Evolutionary conservation across 2,113 vertebrate species (phyloP).

Genomic region (Rhombomys opimus): DNA sequence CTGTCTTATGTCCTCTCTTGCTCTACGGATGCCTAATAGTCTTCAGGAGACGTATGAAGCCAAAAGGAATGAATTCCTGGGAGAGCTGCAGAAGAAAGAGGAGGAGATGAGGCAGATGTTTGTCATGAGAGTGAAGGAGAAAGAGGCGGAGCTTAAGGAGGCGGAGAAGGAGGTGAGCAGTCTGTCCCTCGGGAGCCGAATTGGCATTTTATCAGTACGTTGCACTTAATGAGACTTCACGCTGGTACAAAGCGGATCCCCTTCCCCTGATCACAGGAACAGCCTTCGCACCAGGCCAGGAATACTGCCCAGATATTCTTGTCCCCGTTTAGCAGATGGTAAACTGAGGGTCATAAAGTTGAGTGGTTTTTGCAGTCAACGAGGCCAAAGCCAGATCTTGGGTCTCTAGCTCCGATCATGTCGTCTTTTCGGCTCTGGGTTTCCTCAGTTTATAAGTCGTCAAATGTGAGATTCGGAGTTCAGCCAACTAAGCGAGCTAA

Average conservation of each 20-base stretch:
- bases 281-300: not conserved
- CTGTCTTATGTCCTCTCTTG: slow-evolving; percentile 26
- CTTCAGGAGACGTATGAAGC: slow-evolving; percentile 94
- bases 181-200: not conserved
- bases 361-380: not conserved
- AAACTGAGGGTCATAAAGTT: slow-evolving; percentile 1
- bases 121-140: slow-evolving; percentile 94
- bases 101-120: slow-evolving; percentile 96
- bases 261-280: not conserved
- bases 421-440: not conserved
- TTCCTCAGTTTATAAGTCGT: not conserved
- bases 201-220: not conserved
- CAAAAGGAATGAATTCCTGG: slow-evolving; percentile 93
- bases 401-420: not conserved
- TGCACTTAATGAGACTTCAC: not conserved
- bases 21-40: slow-evolving; percentile 79
- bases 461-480: not conserved
- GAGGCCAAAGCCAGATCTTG: not conserved
- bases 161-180: slow-evolving; percentile 91
- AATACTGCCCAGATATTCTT: not conserved
- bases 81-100: slow-evolving; percentile 92
- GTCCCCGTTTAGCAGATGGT: not conserved
- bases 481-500: not conserved
- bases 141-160: slow-evolving; percentile 93
- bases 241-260: not conserved